Evolutionary conservation across 2,113 vertebrate genomes (phyloP).

Genomic region (Pluvianellus socialis): DNA sequence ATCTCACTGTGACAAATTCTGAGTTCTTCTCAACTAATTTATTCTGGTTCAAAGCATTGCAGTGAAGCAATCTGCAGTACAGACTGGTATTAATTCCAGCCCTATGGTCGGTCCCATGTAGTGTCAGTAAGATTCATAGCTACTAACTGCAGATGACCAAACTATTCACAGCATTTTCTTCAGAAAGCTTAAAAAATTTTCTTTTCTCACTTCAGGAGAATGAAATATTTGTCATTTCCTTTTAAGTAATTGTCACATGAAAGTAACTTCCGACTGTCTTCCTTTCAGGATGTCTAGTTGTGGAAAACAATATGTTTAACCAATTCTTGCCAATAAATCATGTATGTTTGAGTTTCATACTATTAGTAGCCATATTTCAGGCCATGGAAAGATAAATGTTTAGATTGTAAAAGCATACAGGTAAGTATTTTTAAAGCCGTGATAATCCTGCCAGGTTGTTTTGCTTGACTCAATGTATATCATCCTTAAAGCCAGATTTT

Average conservation of each 20-base stretch:
- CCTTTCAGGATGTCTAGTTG: not conserved
- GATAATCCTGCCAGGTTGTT: not conserved
- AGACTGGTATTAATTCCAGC: not conserved
- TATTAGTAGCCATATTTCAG: not conserved
- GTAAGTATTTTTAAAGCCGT: not conserved
- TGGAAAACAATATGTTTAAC: not conserved
- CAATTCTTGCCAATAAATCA: not conserved
- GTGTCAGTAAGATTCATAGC: not conserved
- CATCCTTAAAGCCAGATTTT: not conserved
- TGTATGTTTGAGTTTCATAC: not conserved
- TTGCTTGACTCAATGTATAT: not conserved
- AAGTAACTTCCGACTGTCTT: not conserved
- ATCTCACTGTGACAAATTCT: not conserved
- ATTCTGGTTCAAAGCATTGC: not conserved
- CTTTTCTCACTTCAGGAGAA: not conserved
- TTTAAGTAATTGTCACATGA: not conserved
- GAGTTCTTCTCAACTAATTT: not conserved
- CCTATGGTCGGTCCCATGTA: rapidly evolving
- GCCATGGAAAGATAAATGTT: not conserved
- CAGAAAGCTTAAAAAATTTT: not conserved
- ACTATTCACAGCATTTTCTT: not conserved
- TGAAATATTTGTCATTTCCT: not conserved
- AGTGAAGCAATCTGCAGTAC: not conserved
- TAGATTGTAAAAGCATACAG: not conserved
- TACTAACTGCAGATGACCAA: not conserved